A percentile compares a stretch with the other conserved stretches of the same genome.
These are phyloP conservation scores for Caenorhabditis sp. DNA, from an alignment of 2,888 invertebrate genomes.

Conservation along the genomic window DNA sequence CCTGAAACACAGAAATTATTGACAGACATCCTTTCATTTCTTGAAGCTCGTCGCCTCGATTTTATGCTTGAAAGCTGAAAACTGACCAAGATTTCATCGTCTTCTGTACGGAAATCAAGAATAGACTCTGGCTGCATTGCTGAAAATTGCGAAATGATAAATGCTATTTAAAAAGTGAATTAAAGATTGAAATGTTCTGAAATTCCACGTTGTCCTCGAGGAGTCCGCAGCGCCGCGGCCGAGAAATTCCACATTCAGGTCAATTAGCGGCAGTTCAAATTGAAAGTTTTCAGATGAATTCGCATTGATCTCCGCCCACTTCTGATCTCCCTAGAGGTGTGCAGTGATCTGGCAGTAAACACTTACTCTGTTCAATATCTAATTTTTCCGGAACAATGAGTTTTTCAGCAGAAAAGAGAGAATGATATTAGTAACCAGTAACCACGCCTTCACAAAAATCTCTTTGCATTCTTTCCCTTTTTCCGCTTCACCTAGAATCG, in stretches of 20 bases:
- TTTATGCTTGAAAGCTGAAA: no score
- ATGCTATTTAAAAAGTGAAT: not conserved
- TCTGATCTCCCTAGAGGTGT: slow-evolving; percentile 11
- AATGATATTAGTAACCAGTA: slow-evolving; percentile 19
- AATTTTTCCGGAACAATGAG: slow-evolving; percentile 49
- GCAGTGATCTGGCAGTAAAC: slow-evolving; percentile 32
- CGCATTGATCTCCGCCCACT: not conserved
- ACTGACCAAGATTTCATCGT: slow-evolving; percentile 38
- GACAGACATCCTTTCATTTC: no score
- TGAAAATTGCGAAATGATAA: not conserved
- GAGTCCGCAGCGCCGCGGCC: slow-evolving; percentile 30
- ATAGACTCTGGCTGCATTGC: slow-evolving; percentile 42
- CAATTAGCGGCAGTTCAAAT: slow-evolving; percentile 25
- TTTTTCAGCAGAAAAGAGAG: slow-evolving; percentile 21
- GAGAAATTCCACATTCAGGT: not conserved
- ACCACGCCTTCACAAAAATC: slow-evolving; percentile 40
- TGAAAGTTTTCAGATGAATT: not conserved
- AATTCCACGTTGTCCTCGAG: slow-evolving; percentile 26
- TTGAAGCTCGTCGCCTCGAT: no score
- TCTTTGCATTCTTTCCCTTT: not conserved
- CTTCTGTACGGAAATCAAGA: slow-evolving; percentile 36
- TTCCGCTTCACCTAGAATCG: not conserved
- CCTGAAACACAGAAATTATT: slow-evolving; percentile 17
- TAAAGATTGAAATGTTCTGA: not conserved
- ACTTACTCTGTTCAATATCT: slow-evolving; percentile 30